Evolutionary conservation across 2,888 invertebrate species (phyloP).

Genomic region (Morpho helenor): DNA sequence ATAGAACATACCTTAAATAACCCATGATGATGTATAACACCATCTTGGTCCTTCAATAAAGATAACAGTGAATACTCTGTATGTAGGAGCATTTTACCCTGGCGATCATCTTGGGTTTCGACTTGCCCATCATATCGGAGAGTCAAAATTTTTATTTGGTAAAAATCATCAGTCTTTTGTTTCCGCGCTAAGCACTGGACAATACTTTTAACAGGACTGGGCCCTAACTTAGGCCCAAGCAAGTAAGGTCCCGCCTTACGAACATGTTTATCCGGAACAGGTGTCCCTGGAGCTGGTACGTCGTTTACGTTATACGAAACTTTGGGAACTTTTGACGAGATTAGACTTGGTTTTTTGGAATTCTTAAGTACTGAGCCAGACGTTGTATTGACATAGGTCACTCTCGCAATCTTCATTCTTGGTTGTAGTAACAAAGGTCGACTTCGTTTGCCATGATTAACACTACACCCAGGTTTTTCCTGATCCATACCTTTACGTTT

Average conservation of each 20-base stretch:
- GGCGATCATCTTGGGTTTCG: slow-evolving; percentile 85
- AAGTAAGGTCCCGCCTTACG: slow-evolving; percentile 84
- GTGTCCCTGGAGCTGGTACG: slow-evolving; percentile 72
- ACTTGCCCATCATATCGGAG: slow-evolving; percentile 72
- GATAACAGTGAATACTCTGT: slow-evolving; percentile 87
- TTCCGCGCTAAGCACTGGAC: slow-evolving; percentile 86
- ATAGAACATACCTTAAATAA: slow-evolving; percentile 81
- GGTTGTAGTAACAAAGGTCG: slow-evolving; percentile 67
- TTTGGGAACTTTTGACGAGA: slow-evolving; percentile 46
- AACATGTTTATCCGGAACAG: slow-evolving; percentile 72
- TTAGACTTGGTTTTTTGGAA: slow-evolving; percentile 48
- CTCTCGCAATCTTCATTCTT: slow-evolving; percentile 60
- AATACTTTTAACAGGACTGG: slow-evolving; percentile 87
- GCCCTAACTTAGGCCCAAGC: slow-evolving; percentile 84
- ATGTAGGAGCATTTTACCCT: slow-evolving; percentile 88
- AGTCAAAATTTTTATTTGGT: slow-evolving; percentile 83
- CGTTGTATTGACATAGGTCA: slow-evolving; percentile 52
- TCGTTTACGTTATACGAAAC: slow-evolving; percentile 52
- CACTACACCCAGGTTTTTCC: slow-evolving; percentile 59
- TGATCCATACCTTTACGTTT: slow-evolving; percentile 55
- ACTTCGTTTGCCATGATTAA: slow-evolving; percentile 67
- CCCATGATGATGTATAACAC: slow-evolving; percentile 88
- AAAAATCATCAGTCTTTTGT: slow-evolving; percentile 82
- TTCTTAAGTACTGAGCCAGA: slow-evolving; percentile 52
- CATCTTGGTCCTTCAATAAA: slow-evolving; percentile 83